Base-by-base conservation (phyloP, 2,113 vertebrate genomes). In the Aegotheles bennettii region DNA sequence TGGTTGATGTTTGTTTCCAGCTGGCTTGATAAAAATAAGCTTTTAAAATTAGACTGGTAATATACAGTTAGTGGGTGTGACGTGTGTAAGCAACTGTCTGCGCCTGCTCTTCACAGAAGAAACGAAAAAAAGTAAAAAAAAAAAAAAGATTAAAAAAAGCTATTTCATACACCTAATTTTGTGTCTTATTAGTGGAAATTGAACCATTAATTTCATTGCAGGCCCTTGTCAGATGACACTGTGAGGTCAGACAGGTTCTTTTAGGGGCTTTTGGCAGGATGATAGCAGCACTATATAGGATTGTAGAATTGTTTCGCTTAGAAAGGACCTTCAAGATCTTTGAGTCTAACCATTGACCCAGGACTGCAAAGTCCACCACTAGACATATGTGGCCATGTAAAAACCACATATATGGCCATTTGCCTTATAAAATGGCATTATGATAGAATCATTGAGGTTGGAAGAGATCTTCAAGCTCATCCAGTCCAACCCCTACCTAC, bases 41-140 rank as follows among this genome's bases (percentile, higher is more conserved):
- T 64, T 83, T 93, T 93, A 96, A 96, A 96, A 88, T 95, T 85
- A 94, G 90, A 51, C 28, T 53, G 26, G n/a, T 11, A 15, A 38
- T 89, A 20, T 83, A 38, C 43, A 91, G 0, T 91, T 76, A 71
- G 70, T 57, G 88, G 63, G 45, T 68, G 85, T 83, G 78, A 85
- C 2, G 8, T 31, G 8, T 51, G 28, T 33, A 73, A 85, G 53
- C 25, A 61, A 5, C 48, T 24, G 33, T 50, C 43, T 88, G 83
- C 83, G 85, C 59, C 79, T 86, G 82, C 85, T 90, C 31, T 36
- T 70, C 11, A 23, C 28, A 57, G 73, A 79, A 80, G 15, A 71
- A 86, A 51, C 14, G n/a, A 12, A 24, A 16, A 33, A 18, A 24
- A 26, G 8, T 7, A 8, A 47, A 29, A 50, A 31, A 21, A 10